Conservation (phyloP, 1,140 invertebrate genomes). For the Drosophila virilis region DNA sequence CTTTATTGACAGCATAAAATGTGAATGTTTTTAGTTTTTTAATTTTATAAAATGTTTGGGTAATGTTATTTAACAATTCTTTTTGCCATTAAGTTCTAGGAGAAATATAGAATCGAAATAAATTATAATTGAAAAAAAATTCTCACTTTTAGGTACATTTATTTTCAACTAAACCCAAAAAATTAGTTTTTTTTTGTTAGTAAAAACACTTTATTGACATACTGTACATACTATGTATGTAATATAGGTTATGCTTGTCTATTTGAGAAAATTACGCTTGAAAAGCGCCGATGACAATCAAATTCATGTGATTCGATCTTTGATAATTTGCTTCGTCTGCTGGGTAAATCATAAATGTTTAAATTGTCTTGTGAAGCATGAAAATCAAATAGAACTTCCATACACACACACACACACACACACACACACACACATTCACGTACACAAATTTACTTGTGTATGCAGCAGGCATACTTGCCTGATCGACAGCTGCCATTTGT, state of each 20-base stretch:
- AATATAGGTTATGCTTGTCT: slow-evolving; percentile 1
- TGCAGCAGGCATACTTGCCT: slow-evolving; percentile 10
- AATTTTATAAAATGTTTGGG: no score
- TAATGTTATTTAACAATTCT: no score
- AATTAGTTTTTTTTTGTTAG: no score
- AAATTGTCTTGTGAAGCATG: slow-evolving; percentile 58
- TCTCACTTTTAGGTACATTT: no score
- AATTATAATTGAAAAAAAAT: no score
- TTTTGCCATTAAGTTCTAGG: no score
- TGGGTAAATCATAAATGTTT: slow-evolving; percentile 32
- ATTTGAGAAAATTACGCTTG: slow-evolving; percentile 23
- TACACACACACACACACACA: slow-evolving; percentile 20
- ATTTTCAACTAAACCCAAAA: no score
- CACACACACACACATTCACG: neutral
- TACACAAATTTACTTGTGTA: slow-evolving; percentile 2
- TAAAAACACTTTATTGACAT: no score
- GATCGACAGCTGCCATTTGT: slow-evolving; percentile 34
- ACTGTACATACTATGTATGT: neutral
- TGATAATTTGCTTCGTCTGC: slow-evolving; percentile 20
- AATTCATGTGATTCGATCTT: slow-evolving; percentile 20
- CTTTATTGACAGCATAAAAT: no score
- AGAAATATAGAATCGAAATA: no score
- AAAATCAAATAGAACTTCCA: slow-evolving; percentile 33
- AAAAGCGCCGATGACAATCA: slow-evolving; percentile 23
- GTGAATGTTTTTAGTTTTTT: no score